Base-by-base conservation (phyloP, 1,140 invertebrate species). In the Steinernema feltiae region DNA sequence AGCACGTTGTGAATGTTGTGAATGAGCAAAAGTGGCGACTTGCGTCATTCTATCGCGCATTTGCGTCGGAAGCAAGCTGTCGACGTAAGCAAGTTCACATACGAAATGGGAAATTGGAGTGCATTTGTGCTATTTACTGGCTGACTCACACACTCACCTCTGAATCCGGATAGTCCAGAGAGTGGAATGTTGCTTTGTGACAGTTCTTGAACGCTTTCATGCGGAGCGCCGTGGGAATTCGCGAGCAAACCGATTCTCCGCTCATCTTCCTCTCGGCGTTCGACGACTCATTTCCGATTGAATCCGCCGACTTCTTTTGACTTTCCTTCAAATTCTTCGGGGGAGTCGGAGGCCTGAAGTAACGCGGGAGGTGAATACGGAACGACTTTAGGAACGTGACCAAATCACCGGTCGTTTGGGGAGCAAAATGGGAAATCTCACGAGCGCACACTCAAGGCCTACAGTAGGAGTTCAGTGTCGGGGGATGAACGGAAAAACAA, bases 161-260 rank as follows among this genome's bases (percentile, higher is more conserved):
- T 7, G 53, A 63, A 21, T 63, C 53, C 7, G 53, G 53, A 27
- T 7, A 63, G 24, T 63, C 53, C 15, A 63, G 53, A 7, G 53
- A 63, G 53, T 63, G 53, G 53, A 63, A 63, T 12, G 53, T 63
- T 7, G 53, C 53, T 21, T 63, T 63, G 53, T 63, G 53, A 27
- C 53, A 63, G 53, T 63, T 63, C 53, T 27, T 15, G 53, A 63
- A 63, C 2, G 53, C 53, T 21, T 63, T 63, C 53, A 63, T 63
- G 7, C 53, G 15, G 24, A 63, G 53, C 15, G 53, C 53, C 15
- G 53, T 21, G 3, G 53, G 53, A 27, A 63, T 63, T 21, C 7
- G 53, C 15, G 53, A 63, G 3, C 7, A 63, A 3, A 63, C 24
- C 15, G 53, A 63, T 63, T 63, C 53, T 3, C 53, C 53, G 53